These are phyloP conservation scores for Cremastinae sp. DNA, from an alignment of 2,888 invertebrate species.

Conservation along the genomic window DNA sequence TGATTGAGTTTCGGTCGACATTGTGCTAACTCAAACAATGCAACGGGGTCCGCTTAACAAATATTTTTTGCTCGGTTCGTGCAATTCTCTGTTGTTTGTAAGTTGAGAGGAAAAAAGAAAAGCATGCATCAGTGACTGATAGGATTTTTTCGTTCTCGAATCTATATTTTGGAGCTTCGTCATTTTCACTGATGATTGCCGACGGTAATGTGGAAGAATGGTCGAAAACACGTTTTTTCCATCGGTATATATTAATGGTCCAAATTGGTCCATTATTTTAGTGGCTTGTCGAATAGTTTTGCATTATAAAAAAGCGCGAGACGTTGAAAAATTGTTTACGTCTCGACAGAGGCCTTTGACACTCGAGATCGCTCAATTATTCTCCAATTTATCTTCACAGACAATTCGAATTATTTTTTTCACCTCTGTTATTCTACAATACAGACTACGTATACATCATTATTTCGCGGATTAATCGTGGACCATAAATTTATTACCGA, in stretches of 20 bases:
- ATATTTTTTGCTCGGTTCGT: too few species aligned
- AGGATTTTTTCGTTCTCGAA: not conserved
- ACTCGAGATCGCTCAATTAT: conserved; percentile 21
- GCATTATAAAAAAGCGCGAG: not conserved
- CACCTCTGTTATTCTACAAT: not conserved
- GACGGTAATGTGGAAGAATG: not conserved
- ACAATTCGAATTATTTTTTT: conserved; percentile 34
- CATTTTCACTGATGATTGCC: conserved; percentile 1
- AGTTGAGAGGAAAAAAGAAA: too few species aligned
- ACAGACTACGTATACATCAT: too few species aligned
- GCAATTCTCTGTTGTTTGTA: too few species aligned
- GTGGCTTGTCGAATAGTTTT: not conserved
- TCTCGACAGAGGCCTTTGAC: not conserved
- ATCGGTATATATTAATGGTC: too few species aligned
- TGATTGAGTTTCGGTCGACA: too few species aligned
- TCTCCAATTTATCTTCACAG: conserved; percentile 15
- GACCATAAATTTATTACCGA: too few species aligned
- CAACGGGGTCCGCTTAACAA: too few species aligned
- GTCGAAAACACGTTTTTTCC: conserved; percentile 8
- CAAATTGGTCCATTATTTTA: not conserved
- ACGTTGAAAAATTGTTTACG: conserved; percentile 44
- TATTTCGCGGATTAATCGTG: conserved; percentile 27
- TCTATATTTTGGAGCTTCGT: not conserved
- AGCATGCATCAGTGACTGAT: too few species aligned
- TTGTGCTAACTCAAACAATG: too few species aligned